Conservation (phyloP, 2,113 vertebrate species). For the Gnathonemus echidnorhynchus region DNA sequence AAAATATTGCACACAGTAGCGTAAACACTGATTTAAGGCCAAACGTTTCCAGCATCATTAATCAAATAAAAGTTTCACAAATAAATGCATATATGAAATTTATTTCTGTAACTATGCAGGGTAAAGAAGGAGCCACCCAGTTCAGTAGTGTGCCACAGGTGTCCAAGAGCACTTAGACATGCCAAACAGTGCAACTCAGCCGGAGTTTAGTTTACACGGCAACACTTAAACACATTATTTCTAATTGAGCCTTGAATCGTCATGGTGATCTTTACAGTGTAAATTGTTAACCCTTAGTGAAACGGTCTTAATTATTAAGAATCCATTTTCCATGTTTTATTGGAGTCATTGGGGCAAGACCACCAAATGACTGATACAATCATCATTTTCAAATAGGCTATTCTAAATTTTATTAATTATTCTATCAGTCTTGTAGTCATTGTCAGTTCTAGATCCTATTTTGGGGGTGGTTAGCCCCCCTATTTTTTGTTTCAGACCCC, state of each 20-base stretch:
- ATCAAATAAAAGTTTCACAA: neutral
- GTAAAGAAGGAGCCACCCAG: neutral
- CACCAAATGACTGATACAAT: neutral
- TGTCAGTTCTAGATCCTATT: neutral
- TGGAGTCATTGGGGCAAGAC: neutral
- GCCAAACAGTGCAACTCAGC: neutral
- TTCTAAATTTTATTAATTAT: neutral
- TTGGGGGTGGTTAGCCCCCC: neutral
- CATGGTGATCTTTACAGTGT: neutral
- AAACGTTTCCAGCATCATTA: neutral
- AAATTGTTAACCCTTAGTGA: neutral
- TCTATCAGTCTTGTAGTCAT: neutral
- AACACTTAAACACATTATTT: neutral
- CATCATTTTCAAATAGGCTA: neutral
- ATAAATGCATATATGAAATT: neutral
- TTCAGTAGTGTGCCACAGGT: neutral
- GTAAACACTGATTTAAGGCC: neutral
- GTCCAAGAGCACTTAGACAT: neutral
- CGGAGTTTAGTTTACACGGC: neutral
- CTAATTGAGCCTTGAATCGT: neutral
- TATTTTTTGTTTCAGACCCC: neutral
- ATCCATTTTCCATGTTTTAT: neutral
- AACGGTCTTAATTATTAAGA: neutral
- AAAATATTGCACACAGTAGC: neutral
- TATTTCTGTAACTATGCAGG: neutral